Percentiles rank a stretch among this genome's conserved stretches.
Conservation (phyloP, 2,113 vertebrate genomes). For the Vireo altiloquus region DNA sequence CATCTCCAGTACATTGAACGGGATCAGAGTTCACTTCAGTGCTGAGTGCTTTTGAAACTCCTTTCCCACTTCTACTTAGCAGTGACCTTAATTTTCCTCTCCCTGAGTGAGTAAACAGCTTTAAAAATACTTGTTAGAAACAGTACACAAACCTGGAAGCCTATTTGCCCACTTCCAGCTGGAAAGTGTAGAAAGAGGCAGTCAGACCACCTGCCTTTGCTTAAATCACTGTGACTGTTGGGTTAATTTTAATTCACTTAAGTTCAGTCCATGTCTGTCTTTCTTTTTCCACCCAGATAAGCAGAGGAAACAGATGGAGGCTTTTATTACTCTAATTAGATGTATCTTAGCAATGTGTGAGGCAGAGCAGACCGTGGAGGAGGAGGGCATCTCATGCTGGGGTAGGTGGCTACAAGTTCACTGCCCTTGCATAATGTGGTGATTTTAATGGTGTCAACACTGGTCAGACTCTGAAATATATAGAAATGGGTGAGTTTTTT, state of each 20-base stretch:
- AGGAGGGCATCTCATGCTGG: not conserved
- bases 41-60: not conserved
- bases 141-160: not conserved
- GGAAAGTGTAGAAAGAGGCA: not conserved
- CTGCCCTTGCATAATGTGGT: not conserved
- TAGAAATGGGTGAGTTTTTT: not conserved
- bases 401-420: not conserved
- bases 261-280: not conserved
- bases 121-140: not conserved
- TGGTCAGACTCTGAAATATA: not conserved
- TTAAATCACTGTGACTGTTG: not conserved
- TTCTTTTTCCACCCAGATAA: not conserved
- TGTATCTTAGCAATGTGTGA: not conserved
- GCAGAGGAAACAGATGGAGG: not conserved
- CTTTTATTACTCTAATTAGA: not conserved
- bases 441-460: not conserved
- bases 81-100: not conserved
- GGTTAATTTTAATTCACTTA: conserved; percentile 3
- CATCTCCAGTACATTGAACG: not conserved
- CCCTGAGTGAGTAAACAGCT: not conserved
- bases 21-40: not conserved
- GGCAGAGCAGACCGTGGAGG: not conserved
- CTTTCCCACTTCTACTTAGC: not conserved
- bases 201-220: not conserved
- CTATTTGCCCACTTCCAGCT: not conserved